Conservation (phyloP, 2,888 invertebrate species). For the Sphinx pinastri region DNA sequence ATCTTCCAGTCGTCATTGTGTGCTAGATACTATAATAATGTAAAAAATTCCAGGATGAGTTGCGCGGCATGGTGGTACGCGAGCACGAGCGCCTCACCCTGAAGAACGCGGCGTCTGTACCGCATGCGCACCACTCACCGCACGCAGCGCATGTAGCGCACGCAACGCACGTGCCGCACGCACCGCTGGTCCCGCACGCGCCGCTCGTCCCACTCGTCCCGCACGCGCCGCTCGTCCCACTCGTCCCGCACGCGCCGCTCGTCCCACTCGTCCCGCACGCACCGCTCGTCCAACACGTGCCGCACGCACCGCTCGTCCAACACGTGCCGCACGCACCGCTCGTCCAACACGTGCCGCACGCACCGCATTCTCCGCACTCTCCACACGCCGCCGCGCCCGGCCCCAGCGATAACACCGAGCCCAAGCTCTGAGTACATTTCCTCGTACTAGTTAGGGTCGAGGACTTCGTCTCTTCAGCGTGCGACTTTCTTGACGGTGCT, state of each 20-base stretch:
- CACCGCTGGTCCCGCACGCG: neutral
- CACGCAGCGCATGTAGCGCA: neutral
- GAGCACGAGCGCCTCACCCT: slow-evolving; percentile 83
- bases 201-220: neutral
- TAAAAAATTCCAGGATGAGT: slow-evolving; percentile 81
- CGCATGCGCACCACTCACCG: slow-evolving; percentile 41
- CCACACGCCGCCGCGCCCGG: neutral
- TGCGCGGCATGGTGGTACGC: slow-evolving; percentile 79
- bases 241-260: neutral
- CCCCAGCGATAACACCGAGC: neutral
- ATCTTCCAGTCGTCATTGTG: too few species aligned
- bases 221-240: neutral
- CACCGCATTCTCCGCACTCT: neutral
- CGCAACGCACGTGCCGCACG: neutral
- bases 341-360: neutral
- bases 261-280: neutral
- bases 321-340: neutral
- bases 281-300: neutral
- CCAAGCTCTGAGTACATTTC: neutral
- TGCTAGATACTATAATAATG: neutral
- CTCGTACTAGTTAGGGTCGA: neutral
- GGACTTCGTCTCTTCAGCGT: neutral
- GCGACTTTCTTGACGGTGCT: slow-evolving; percentile 4
- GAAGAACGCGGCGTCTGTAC: slow-evolving; percentile 43
- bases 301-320: neutral